phyloP scores from a whole-genome alignment of 30 jellyfish, hydroid and myxozoan species.

The Aurelia sp. region DNA sequence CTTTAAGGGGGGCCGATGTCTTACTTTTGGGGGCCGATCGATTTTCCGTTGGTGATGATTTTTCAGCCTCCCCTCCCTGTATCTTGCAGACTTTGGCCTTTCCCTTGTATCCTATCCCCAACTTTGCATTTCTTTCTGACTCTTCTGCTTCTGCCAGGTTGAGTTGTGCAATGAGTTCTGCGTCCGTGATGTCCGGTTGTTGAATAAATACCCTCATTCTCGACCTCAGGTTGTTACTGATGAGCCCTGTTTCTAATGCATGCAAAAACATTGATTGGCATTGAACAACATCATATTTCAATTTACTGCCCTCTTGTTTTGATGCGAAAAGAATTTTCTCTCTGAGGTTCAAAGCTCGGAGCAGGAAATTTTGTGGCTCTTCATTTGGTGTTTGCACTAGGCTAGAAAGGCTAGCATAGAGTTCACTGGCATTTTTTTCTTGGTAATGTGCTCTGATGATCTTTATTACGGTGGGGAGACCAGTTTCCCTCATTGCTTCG shows the following conservation, averaged over 20 bases:
- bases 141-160: slow-evolving; percentile 31
- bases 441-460: slow-evolving; percentile 51
- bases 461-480: slow-evolving; percentile 23
- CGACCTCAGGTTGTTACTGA: slow-evolving; percentile 18
- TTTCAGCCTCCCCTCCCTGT: not conserved
- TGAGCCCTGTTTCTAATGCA: slow-evolving; percentile 24
- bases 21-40: not conserved
- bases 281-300: slow-evolving; percentile 15
- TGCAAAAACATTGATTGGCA: slow-evolving; percentile 45
- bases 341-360: slow-evolving; percentile 50
- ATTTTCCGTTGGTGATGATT: not conserved
- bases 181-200: slow-evolving; percentile 12
- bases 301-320: slow-evolving; percentile 24
- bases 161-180: slow-evolving; percentile 6
- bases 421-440: slow-evolving; percentile 58
- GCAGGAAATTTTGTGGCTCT: slow-evolving; percentile 53
- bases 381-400: slow-evolving; percentile 34
- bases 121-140: slow-evolving; percentile 24
- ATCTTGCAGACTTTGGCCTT: slow-evolving; percentile 6
- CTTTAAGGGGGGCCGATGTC: not conserved
- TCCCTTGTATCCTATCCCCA: slow-evolving; percentile 40
- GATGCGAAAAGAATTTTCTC: slow-evolving; percentile 34
- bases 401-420: slow-evolving; percentile 25
- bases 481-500: slow-evolving; percentile 45
- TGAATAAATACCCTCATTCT: slow-evolving; percentile 8